Conservation (phyloP, 2,797 vertebrate species). For the Hippopotamyrus pictus region DNA sequence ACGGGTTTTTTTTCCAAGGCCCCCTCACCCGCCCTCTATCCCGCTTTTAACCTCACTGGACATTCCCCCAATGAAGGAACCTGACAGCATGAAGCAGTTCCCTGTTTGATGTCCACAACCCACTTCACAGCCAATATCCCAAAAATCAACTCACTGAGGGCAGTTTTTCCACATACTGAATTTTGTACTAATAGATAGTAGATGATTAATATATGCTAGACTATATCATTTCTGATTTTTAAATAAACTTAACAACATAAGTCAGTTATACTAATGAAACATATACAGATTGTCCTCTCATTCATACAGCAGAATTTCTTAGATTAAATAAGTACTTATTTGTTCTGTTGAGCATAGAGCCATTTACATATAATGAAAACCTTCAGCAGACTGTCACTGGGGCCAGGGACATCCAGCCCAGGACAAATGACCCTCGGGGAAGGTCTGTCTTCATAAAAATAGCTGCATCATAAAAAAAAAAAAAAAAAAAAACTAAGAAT, state of each 20-base stretch:
- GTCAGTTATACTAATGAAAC: not conserved
- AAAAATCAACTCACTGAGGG: not conserved
- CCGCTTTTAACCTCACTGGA: not conserved
- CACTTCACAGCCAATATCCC: not conserved
- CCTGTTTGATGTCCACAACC: not conserved
- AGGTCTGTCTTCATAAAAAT: not conserved
- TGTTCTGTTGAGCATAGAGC: not conserved
- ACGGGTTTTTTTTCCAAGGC: conserved; percentile 33
- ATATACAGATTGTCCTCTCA: not conserved
- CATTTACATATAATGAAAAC: not conserved
- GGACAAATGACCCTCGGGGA: not conserved
- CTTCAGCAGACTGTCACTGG: not conserved
- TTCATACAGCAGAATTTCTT: not conserved
- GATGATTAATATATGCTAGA: not conserved
- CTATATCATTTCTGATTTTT: not conserved
- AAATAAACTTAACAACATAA: not conserved
- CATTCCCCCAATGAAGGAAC: not conserved
- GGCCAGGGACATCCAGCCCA: not conserved
- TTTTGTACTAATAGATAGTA: not conserved
- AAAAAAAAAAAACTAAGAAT: not conserved
- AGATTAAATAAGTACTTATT: not conserved
- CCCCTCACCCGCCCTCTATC: not conserved
- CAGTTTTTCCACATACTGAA: not conserved
- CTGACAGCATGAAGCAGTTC: not conserved
- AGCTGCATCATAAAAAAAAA: not conserved